Percentiles rank a stretch among this genome's conserved stretches.
Evolutionary conservation across 2,113 vertebrate species (phyloP).

Genomic region (Lamprotornis superbus): DNA sequence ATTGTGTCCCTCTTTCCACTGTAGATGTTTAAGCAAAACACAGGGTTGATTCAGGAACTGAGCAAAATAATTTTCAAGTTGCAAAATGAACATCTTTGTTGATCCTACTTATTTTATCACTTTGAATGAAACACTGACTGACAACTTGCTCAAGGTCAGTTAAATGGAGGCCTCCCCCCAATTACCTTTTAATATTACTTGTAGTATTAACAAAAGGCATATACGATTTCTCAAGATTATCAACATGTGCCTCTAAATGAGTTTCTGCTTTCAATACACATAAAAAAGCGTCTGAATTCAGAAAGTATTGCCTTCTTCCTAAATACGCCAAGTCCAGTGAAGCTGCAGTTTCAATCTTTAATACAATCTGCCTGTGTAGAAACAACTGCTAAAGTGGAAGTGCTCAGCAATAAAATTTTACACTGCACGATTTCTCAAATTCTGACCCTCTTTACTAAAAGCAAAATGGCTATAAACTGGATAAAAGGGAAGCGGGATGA

Average conservation of each 20-base stretch:
- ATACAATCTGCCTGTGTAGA: background rate
- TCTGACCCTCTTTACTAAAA: background rate
- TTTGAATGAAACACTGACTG: background rate
- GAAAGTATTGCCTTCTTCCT: background rate
- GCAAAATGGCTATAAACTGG: background rate
- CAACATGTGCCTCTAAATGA: background rate
- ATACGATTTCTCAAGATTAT: background rate
- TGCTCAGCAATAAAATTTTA: background rate
- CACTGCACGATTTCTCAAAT: background rate
- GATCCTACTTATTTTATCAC: background rate
- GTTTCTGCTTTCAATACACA: background rate
- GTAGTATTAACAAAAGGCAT: background rate
- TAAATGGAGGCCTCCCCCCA: background rate
- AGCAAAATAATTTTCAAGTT: background rate
- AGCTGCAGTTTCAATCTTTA: constrained; percentile 4
- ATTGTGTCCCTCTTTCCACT: background rate
- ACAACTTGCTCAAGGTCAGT: background rate
- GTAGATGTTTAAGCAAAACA: background rate
- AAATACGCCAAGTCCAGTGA: background rate
- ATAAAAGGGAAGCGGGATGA: background rate
- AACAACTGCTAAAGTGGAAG: background rate
- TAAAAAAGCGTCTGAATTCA: background rate
- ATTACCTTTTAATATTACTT: background rate
- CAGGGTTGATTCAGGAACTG: background rate
- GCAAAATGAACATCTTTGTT: background rate